Evolutionary conservation across 2,888 invertebrate genomes (phyloP), one percentile per base, ranked within the genome.

Genomic region (Villa cingulata): DNA sequence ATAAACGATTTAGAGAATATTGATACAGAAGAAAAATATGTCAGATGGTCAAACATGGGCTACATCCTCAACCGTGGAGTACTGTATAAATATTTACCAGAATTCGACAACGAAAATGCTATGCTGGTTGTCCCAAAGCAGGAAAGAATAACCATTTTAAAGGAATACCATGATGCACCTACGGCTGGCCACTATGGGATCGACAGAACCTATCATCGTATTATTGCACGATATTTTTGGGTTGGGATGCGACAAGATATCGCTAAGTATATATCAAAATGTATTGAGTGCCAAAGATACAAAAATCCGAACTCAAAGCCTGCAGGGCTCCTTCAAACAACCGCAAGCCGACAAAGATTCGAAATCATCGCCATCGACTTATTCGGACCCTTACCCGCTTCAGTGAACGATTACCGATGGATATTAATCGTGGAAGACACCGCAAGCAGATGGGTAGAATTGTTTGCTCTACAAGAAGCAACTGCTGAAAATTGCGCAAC

Each of bases 221-320:
- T 27, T 27, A 7, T 7, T 6, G 4, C 19, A 1, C 42, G 56
- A 1, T 61, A 58, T 27, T 59, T 50, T 42, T 62, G 58, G 57
- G 44, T 44, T 6, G 57, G 57, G 0, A 59, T 64, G 59, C 23
- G 58, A 17, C 48, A 46, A 3, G 54, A 56, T 6, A 51, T 63
- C 5, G 43, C 32, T 9, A 48, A 51, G 3, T 58, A 64, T 41
- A 48, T 62, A 0, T 53, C 53, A 18, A 48, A 52, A 1, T 64
- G 63, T 36, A n/a, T 54, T 0, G 46, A 55, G 12, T 66, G 62
- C 46, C 62, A 62, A 41, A 20, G 56, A 5, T 63, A 62, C 42
- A 64, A 63, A 49, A 51, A 56, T 2, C 49, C 37, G 0, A 63
- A 65, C 37, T 45, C 53, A 5, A 64, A 62, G 40, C 64, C 65